A percentile compares a stretch with the other conserved stretches of the same genome.
phyloP scores from a whole-genome alignment of 2,797 vertebrate species.

The Bryconaethiops microstoma region DNA sequence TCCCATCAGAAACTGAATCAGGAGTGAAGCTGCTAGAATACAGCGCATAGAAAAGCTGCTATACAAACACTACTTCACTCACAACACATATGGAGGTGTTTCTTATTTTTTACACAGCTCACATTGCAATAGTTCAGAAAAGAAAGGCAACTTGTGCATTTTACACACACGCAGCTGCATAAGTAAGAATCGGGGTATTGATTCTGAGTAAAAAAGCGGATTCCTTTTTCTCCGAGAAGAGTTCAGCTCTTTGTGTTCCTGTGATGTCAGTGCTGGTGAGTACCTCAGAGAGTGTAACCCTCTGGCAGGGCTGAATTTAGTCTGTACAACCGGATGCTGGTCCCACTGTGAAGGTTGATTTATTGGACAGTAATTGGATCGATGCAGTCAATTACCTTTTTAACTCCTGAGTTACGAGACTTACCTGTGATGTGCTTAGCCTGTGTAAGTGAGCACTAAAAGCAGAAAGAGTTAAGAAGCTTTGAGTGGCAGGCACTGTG shows the following conservation, averaged over 20 bases:
- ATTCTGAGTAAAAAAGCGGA: too few relatives aligned
- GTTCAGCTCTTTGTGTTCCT: not conserved
- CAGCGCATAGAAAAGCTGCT: too few relatives aligned
- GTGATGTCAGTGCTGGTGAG: not conserved
- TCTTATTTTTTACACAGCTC: too few relatives aligned
- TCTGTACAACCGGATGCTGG: not conserved
- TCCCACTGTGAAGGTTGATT: not conserved
- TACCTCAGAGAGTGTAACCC: not conserved
- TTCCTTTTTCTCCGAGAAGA: too few relatives aligned
- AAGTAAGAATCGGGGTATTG: too few relatives aligned
- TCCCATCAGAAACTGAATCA: too few relatives aligned
- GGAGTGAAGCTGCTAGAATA: too few relatives aligned
- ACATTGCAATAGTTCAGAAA: too few relatives aligned
- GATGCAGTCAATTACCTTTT: not conserved
- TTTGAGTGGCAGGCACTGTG: constrained; percentile 59
- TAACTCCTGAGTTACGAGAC: not conserved
- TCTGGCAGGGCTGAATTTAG: not conserved
- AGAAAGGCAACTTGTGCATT: too few relatives aligned
- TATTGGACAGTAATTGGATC: not conserved
- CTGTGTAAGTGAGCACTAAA: constrained; percentile 39
- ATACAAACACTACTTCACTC: too few relatives aligned
- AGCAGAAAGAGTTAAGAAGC: constrained; percentile 58
- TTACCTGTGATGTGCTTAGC: constrained; percentile 1
- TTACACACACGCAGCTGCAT: too few relatives aligned
- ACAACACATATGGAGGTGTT: too few relatives aligned